These are phyloP conservation scores for Trachops cirrhosus DNA, from an alignment of 2,797 vertebrate genomes.

Conservation along the genomic window DNA sequence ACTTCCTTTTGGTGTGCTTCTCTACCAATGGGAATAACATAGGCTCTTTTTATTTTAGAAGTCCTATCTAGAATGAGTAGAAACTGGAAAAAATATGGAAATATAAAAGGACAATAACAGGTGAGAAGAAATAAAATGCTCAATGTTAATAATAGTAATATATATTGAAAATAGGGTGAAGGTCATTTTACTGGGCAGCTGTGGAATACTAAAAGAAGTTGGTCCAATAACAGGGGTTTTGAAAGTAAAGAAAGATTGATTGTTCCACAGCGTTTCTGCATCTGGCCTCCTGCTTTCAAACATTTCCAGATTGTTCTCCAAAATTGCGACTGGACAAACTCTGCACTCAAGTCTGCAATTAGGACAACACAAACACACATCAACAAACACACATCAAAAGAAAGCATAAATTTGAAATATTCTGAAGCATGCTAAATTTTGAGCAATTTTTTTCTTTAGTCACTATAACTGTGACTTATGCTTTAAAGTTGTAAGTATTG, in stretches of 20 bases:
- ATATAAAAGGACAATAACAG: conserved; percentile 50
- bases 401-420: neutral
- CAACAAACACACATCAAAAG: neutral
- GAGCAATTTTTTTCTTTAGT: neutral
- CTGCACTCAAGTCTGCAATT: neutral
- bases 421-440: neutral
- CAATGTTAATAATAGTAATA: conserved; percentile 67
- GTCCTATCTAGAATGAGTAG: neutral
- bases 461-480: neutral
- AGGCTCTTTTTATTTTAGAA: neutral
- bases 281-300: conserved; percentile 76
- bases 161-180: conserved; percentile 59
- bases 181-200: conserved; percentile 73
- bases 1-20: neutral
- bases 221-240: conserved; percentile 70
- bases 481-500: conserved; percentile 6
- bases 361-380: conserved; percentile 1
- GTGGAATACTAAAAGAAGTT: conserved; percentile 71
- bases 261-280: conserved; percentile 71
- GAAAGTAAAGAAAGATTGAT: conserved; percentile 78
- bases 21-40: neutral
- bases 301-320: conserved; percentile 70
- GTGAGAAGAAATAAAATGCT: conserved; percentile 60
- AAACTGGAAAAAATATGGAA: neutral
- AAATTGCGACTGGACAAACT: neutral